Conservation (phyloP, 1,140 invertebrate genomes). For the Halictus rubicundus region DNA sequence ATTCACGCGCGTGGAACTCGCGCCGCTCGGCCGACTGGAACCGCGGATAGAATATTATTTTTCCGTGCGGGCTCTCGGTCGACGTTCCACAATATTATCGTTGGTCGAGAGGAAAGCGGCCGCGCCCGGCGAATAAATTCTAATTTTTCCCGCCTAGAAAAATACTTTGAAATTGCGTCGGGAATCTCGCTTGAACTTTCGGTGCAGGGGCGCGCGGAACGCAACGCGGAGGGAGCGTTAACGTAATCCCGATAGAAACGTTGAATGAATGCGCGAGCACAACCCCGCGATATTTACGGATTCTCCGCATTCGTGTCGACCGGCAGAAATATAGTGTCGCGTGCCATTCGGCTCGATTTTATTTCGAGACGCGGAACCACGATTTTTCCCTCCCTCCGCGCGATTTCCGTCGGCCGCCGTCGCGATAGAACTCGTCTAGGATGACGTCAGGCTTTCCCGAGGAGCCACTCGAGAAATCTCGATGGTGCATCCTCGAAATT, state of each 20-base stretch:
- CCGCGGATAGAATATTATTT: slow-evolving; percentile 13
- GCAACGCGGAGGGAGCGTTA: not conserved
- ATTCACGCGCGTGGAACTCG: slow-evolving; percentile 36
- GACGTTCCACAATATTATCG: not conserved
- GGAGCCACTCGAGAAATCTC: slow-evolving; percentile 32
- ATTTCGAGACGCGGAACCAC: slow-evolving; percentile 64
- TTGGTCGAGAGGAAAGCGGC: not conserved
- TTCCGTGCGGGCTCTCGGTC: not conserved
- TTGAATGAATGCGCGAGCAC: slow-evolving; percentile 10
- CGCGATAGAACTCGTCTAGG: not conserved
- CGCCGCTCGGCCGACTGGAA: not conserved
- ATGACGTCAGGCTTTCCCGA: slow-evolving; percentile 55
- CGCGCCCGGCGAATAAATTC: no score
- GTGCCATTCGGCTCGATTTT: slow-evolving; percentile 47
- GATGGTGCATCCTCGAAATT: slow-evolving; percentile 34
- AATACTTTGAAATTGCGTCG: not conserved
- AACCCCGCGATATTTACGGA: not conserved
- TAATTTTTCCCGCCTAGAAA: not conserved
- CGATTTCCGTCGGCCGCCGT: not conserved
- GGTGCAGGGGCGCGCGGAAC: not conserved
- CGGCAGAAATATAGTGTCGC: slow-evolving; percentile 40
- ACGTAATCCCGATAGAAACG: not conserved
- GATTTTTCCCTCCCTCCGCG: slow-evolving; percentile 43
- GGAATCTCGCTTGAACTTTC: not conserved
- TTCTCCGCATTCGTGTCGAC: slow-evolving; percentile 21